Conservation (phyloP, 1,140 invertebrate genomes). For the Drosophila ananassae region DNA sequence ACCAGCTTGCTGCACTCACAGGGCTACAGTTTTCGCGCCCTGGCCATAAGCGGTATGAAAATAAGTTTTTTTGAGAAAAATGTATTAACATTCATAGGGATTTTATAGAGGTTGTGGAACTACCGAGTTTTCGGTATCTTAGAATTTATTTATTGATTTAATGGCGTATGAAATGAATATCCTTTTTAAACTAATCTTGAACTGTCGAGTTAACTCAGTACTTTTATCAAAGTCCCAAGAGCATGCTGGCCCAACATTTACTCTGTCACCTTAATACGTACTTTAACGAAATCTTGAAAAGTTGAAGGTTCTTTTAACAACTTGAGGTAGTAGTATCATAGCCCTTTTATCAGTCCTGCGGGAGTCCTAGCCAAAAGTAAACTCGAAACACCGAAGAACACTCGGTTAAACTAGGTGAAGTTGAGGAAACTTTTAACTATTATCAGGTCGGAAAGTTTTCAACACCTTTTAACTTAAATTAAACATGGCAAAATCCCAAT, state of each 20-base stretch:
- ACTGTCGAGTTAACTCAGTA: neutral
- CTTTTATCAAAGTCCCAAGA: neutral
- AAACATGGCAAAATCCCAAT: constrained; percentile 66
- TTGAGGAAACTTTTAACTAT: constrained; percentile 53
- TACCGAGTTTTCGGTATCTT: neutral
- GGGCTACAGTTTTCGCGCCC: constrained; percentile 61
- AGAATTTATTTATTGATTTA: neutral
- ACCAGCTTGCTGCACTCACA: constrained; percentile 66
- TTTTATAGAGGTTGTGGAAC: no score
- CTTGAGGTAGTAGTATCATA: constrained; percentile 24
- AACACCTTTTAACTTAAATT: constrained; percentile 72
- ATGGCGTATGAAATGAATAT: no score
- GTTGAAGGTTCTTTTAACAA: constrained; percentile 16
- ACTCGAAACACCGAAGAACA: constrained; percentile 16
- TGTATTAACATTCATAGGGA: no score
- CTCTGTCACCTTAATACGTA: constrained; percentile 1
- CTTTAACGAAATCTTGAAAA: neutral
- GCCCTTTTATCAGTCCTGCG: constrained; percentile 13
- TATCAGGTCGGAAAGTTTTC: constrained; percentile 51
- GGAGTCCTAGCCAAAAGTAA: neutral
- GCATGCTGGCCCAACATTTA: neutral
- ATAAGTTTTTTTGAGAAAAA: neutral
- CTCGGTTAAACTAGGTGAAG: constrained; percentile 27
- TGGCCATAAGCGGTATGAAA: constrained; percentile 57
- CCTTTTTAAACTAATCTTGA: no score